Base-by-base conservation (phyloP, 37 sponge, comb jelly and placozoan species). In the Tethya wilhelma region DNA sequence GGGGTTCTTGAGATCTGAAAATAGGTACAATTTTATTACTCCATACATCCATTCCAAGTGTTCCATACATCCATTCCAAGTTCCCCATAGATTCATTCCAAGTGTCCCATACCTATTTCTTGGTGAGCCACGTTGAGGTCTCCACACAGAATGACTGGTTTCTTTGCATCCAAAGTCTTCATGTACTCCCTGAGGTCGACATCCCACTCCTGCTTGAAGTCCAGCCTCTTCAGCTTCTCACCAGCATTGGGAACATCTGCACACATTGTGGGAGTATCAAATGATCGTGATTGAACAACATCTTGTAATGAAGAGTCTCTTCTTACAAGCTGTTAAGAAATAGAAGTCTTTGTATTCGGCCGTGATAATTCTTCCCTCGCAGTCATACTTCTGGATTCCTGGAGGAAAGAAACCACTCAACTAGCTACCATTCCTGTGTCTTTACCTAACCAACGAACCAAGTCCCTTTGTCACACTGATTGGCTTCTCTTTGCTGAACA, bases 121-220 rank as follows among this genome's bases (percentile, higher is more conserved):
- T 79, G 46, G 80, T 97, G 98, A 14, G 95, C 92, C 58, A 97
- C 98, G 69, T 97, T 97, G 70, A 97, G 80, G 67, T 97, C 98
- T 12, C 98, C 98, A 68, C 90, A 91, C 41, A 91, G 77, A 55
- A 97, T 89, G 26, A 97, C 81, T 29, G 98, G 98, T 66, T 97
- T 97, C 55, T 70, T 64, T 19, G 34, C 23, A 64, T 97, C 93
- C 19, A 97, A 85, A 20, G 60, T 66, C 75, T 85, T 74, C 77
- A 94, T 60, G 77, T 92, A 97, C 23, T 55, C 84, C 38, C 71
- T 78, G 60, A 97, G 76, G 32, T 70, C 98, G 4, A 55, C 45
- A 59, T 97, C 90, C 98, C 98, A 97, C 68, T 89, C 73, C 75
- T 79, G 77, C 44, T 94, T 76, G 76, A 86, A 90, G 75, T 62